Evolutionary conservation across 2,797 vertebrate genomes (phyloP), one percentile per base, ranked within the genome.

Genomic region (Chaenodraco wilsoni): DNA sequence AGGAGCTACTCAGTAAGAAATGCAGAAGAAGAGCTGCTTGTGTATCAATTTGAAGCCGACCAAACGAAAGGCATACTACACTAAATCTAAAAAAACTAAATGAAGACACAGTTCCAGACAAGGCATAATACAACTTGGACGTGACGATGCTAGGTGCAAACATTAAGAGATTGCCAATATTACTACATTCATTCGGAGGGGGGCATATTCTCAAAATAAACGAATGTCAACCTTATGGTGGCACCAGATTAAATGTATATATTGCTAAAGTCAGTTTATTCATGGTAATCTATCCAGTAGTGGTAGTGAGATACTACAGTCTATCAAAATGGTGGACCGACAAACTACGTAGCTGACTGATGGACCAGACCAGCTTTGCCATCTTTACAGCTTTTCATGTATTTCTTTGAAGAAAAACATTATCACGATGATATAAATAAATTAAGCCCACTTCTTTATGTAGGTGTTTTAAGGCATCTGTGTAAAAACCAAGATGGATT

Each of bases 401-500:
- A 37, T 37, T 37, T 68, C 17, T 41, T 43, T 46, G 23, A 43
- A 66, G 19, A 72, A 59, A 60, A 7, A 37, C 19, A 69, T 70
- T 56, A 51, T 5, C 27, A 27, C 33, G 27, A 50, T n/a, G 14
- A 46, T 37, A 11, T 33, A 40, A 71, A 63, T n/a, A 44, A 63
- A 52, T n/a, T 65, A 67, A 81, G 48, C 17, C 61, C 31, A 19
- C 15, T 46, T 71, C 58, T 59, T 84, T 71, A 76, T 23, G 51
- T n/a, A 57, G 43, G 50, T 71, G 17, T 52, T 68, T 84, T 44
- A 19, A 31, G 17, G 27, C 56, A 37, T 31, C 69, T 67, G 65
- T 19, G 10, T 9, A 52, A 84, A 84, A 79, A 62, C 62, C 50
- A 55, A 64, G 71, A 62, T 50, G 55, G 62, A 67, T 80, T 71